Evolutionary conservation across 2,113 vertebrate genomes (phyloP).

Genomic region (Puma concolor): DNA sequence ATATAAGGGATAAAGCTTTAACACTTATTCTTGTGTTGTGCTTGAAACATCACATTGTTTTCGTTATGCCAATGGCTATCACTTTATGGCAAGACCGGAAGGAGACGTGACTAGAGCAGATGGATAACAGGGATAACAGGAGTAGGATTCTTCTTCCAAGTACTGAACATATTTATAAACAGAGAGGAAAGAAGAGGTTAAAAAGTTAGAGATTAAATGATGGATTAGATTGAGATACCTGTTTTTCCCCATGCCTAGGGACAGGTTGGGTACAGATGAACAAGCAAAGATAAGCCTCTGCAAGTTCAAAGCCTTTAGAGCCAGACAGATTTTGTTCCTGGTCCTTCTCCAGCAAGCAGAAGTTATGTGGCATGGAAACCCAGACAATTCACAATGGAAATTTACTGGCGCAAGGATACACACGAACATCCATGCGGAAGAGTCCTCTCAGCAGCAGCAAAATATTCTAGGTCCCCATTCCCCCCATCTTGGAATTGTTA

Average conservation of each 20-base stretch:
- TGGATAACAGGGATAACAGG: background rate
- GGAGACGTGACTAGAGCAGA: background rate
- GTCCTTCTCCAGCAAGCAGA: background rate
- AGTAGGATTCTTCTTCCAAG: conserved; percentile 22
- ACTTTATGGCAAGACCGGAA: background rate
- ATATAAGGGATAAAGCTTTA: background rate
- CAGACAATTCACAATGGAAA: background rate
- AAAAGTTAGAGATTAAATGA: background rate
- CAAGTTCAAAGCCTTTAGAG: background rate
- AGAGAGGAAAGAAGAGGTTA: background rate
- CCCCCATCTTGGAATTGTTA: background rate
- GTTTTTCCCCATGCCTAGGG: background rate
- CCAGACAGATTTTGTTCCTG: background rate
- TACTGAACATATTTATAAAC: background rate
- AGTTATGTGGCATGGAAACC: background rate
- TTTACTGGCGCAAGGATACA: conserved; percentile 6
- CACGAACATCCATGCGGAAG: background rate
- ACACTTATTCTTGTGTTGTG: background rate
- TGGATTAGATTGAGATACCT: background rate
- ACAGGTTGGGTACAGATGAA: background rate
- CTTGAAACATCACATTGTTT: background rate
- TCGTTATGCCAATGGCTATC: background rate
- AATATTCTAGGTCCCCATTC: background rate
- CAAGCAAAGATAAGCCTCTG: background rate
- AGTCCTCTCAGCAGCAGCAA: background rate